A percentile compares a stretch with the other conserved stretches of the same genome.
phyloP scores from a whole-genome alignment of 2,888 invertebrate species.

The Scaptomyza flava region DNA sequence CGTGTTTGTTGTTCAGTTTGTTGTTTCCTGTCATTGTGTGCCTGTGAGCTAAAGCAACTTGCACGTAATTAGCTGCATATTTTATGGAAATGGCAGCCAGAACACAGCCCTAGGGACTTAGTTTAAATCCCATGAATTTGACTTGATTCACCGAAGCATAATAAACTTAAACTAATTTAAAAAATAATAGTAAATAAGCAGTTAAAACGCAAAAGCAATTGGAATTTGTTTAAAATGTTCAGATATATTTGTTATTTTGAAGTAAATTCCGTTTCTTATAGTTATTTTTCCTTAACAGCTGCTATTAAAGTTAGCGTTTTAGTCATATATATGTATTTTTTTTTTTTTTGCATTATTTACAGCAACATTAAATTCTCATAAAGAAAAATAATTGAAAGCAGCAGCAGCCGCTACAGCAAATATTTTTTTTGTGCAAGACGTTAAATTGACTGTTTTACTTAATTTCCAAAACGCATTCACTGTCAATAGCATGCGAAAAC shows the following conservation, averaged over 20 bases:
- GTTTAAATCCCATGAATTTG: slow-evolving; percentile 3
- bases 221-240: not conserved
- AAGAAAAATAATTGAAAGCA: not conserved
- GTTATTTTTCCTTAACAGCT: not conserved
- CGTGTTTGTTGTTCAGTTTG: not conserved
- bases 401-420: slow-evolving; percentile 10
- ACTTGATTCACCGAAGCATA: slow-evolving; percentile 1
- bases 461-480: slow-evolving; percentile 1
- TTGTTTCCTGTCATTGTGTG: slow-evolving; percentile 36
- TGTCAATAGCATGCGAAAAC: slow-evolving; percentile 12
- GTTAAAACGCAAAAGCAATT: not conserved
- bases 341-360: not conserved
- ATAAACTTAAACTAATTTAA: slow-evolving; percentile 14
- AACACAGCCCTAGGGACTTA: not conserved
- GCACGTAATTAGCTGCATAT: slow-evolving; percentile 75
- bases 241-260: not conserved
- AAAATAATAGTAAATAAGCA: slow-evolving; percentile 15
- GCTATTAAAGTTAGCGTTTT: not conserved
- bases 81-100: slow-evolving; percentile 62
- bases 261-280: not conserved
- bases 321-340: not conserved
- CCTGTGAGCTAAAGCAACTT: slow-evolving; percentile 55
- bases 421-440: slow-evolving; percentile 12
- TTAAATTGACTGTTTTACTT: slow-evolving; percentile 8
- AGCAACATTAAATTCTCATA: not conserved